phyloP scores from a whole-genome alignment of 1,140 invertebrate genomes.

The Caerostris darwini region DNA sequence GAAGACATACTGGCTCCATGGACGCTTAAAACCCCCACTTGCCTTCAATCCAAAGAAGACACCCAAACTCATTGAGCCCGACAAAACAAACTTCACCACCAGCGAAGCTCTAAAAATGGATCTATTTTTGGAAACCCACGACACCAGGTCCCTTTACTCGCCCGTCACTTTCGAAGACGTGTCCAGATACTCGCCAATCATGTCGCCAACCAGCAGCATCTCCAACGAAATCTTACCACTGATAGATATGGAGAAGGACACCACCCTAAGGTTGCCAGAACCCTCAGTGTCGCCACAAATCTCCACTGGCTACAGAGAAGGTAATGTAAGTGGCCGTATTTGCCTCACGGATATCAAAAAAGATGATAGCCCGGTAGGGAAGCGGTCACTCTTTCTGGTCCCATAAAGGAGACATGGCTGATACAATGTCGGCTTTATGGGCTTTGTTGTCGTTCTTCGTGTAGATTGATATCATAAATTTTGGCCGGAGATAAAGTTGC shows the following conservation, averaged over 20 bases:
- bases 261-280: constrained; percentile 48
- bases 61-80: background rate
- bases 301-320: constrained; percentile 41
- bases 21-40: constrained; percentile 85
- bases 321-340: constrained; percentile 43
- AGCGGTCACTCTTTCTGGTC: background rate
- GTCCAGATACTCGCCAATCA: constrained; percentile 82
- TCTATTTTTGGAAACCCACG: constrained; percentile 83
- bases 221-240: constrained; percentile 32
- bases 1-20: constrained; percentile 95
- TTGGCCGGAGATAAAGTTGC: background rate
- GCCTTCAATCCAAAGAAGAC: constrained; percentile 80
- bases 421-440: background rate
- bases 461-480: background rate
- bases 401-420: background rate
- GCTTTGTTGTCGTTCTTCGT: background rate
- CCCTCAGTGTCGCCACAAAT: constrained; percentile 43
- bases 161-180: constrained; percentile 93
- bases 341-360: background rate
- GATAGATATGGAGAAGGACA: background rate
- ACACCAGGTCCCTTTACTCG: constrained; percentile 84
- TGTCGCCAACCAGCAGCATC: constrained; percentile 55
- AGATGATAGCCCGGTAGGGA: background rate
- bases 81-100: background rate
- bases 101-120: constrained; percentile 82